Evolutionary conservation across 2,113 vertebrate species (phyloP).

Genomic region (human): DNA sequence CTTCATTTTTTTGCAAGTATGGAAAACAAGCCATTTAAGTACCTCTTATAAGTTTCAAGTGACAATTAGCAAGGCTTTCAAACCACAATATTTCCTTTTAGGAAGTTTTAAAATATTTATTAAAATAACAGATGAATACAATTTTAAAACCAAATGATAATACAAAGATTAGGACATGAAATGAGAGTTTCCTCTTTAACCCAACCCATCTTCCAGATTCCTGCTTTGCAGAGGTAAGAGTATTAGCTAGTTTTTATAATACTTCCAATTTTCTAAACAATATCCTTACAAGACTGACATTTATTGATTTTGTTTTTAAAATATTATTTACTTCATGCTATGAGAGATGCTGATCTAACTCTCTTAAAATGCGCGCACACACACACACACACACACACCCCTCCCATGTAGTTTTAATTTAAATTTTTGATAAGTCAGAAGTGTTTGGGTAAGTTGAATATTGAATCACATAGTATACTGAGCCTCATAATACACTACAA

Average conservation of each 20-base stretch:
- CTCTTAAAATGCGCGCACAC: neutral
- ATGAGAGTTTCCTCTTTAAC: neutral
- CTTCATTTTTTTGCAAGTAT: neutral
- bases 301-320: neutral
- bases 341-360: neutral
- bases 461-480: neutral
- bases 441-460: neutral
- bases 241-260: neutral
- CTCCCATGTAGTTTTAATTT: neutral
- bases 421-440: neutral
- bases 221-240: neutral
- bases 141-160: neutral
- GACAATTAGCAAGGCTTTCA: neutral
- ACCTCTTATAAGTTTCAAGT: neutral
- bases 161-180: neutral
- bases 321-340: neutral
- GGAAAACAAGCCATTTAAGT: neutral
- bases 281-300: neutral
- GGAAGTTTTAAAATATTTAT: neutral
- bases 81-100: neutral
- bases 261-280: neutral
- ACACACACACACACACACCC: neutral
- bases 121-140: neutral
- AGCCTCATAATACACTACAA: neutral
- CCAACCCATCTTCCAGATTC: neutral